phyloP scores from a whole-genome alignment of 2,888 invertebrate genomes.

The Troides oblongomaculatus region DNA sequence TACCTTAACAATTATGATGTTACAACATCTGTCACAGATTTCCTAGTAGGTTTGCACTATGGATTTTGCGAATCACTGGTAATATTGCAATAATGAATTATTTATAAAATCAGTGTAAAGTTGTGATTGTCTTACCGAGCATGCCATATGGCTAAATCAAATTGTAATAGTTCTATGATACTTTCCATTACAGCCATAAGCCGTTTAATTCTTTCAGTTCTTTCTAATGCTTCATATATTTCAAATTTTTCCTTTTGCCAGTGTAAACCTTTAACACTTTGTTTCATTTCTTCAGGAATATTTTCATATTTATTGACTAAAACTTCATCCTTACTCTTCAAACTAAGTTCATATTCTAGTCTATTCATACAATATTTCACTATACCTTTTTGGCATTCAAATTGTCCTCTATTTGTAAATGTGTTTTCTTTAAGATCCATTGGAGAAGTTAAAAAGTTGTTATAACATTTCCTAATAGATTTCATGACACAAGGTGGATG shows the following conservation, averaged over 20 bases:
- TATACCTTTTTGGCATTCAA: slow-evolving; percentile 56
- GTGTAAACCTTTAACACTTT: slow-evolving; percentile 58
- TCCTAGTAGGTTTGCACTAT: too few relatives aligned
- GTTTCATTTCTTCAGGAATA: slow-evolving; percentile 59
- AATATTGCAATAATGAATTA: too few relatives aligned
- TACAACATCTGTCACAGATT: too few relatives aligned
- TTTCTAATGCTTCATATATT: slow-evolving; percentile 60
- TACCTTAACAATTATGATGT: too few relatives aligned
- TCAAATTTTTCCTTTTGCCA: slow-evolving; percentile 70
- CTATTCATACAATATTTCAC: slow-evolving; percentile 67
- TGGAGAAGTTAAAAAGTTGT: slow-evolving; percentile 57
- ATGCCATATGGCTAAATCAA: slow-evolving; percentile 79
- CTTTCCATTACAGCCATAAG: slow-evolving; percentile 73
- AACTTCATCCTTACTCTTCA: slow-evolving; percentile 56
- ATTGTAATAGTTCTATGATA: slow-evolving; percentile 75
- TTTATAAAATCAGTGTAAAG: background rate
- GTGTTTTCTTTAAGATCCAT: slow-evolving; percentile 57
- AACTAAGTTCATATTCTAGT: slow-evolving; percentile 60
- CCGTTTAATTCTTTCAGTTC: slow-evolving; percentile 70
- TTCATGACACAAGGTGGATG: slow-evolving; percentile 63
- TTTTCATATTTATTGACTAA: slow-evolving; percentile 56
- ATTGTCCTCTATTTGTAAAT: slow-evolving; percentile 58
- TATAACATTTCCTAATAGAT: slow-evolving; percentile 57
- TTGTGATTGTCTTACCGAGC: slow-evolving; percentile 56
- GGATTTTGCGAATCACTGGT: too few relatives aligned